Evolutionary conservation across 2,888 invertebrate species (phyloP), one percentile per base, ranked within the genome.

Genomic region (Acleris emargana): DNA sequence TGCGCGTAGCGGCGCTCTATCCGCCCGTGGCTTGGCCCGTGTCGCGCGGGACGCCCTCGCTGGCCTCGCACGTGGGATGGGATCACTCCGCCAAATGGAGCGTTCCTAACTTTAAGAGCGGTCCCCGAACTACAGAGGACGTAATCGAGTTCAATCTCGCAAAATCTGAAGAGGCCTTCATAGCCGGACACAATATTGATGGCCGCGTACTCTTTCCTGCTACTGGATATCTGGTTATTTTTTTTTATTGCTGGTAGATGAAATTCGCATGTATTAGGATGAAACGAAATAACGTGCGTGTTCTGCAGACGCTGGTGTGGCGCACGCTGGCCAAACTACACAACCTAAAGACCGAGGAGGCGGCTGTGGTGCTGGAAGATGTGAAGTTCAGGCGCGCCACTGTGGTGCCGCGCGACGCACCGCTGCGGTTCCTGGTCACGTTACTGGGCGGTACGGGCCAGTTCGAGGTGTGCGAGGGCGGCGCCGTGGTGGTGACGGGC

Each of bases 151-250:
- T 96, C 59, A 96, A 97, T 88, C 88, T 97, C 28, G 93, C 95
- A 64, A 96, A 95, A 77, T 94, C 96, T 74, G 94, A 94, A 25
- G 95, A 97, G 82, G 92, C 95, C 55, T 97, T 95, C 89, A 84
- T 98, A 67, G 89, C 94, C 60, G 98, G 98, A 1, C 99, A 99
- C 85, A 94, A 95, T 64, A 98, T 99, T 78, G 99, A 99, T 89
- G 99, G 99, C 28, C 94, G 99, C 79, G 94, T 98, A 58, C 93
- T 99, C 22, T 99, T 97, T 93, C 99, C 99, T 18, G 99, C 98
- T 68, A 99, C 99, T 45, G 98, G 98, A 16, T 98, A 98, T 81
- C 93, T 99, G 93, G 95, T 96, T 79, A 82, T 76, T 22, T 18
- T 3, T 13, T 13, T 11, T 11, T 5, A 22, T 9, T 20, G n/a